These are phyloP conservation scores for Cataglyphis altisquamis DNA, from an alignment of 2,888 invertebrate genomes.

Conservation along the genomic window DNA sequence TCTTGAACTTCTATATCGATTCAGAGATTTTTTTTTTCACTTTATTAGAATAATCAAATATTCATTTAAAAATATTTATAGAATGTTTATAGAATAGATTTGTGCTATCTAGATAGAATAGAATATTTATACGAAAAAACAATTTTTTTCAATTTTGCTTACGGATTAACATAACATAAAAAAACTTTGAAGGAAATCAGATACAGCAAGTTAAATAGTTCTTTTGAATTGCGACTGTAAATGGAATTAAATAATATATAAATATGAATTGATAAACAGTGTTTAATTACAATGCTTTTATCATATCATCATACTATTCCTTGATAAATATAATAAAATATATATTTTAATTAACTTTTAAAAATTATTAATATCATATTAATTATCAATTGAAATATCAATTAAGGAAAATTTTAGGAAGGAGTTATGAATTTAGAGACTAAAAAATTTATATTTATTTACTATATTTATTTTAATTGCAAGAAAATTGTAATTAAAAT, in stretches of 20 bases:
- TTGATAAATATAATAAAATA: neutral
- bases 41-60: too few relatives aligned
- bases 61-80: too few relatives aligned
- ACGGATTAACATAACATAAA: neutral
- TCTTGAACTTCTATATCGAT: too few relatives aligned
- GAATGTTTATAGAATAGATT: too few relatives aligned
- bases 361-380: neutral
- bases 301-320: neutral
- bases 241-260: neutral
- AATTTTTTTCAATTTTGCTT: neutral
- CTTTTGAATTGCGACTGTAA: neutral
- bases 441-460: constrained; percentile 11
- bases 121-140: neutral
- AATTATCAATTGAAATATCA: neutral
- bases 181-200: neutral
- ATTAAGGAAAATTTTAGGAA: neutral
- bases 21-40: too few relatives aligned
- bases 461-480: too few relatives aligned
- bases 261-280: neutral
- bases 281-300: neutral
- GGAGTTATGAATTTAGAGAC: neutral
- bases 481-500: constrained; percentile 3
- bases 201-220: neutral
- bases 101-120: neutral
- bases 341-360: neutral